Evolutionary conservation across 2,888 invertebrate species (phyloP), one percentile per base, ranked within the genome.

Genomic region (Gnatocerus cornutus): DNA sequence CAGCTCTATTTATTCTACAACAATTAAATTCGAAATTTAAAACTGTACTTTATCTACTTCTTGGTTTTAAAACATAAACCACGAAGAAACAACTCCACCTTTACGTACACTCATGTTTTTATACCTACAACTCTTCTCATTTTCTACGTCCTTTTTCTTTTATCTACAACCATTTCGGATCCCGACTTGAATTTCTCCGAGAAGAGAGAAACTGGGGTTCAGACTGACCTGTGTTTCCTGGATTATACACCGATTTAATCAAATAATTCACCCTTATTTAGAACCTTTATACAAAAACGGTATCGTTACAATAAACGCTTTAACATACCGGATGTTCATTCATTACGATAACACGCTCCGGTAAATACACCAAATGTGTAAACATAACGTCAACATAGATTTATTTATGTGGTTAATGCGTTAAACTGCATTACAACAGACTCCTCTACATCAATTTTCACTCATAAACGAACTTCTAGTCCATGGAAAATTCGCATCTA

Each of bases 131-230:
- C 50, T 29, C 30, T 29, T 29, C 29, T 53, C 8, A 14, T 53
- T 53, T 14, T 8, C 12, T 12, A 33, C 13, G 12, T 53, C 53
- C 53, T 33, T 33, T 53, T 53, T 53, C 33, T 53, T 53, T 53
- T 53, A 53, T 53, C 53, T 53, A 13, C 53, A 33, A 12, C 33
- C 53, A 53, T 53, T 53, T 14, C 37, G 10, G 12, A 53, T 30
- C 10, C 13, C 29, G 50, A 50, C 50, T 50, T 29, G 50, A 50
- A 29, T 50, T 10, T 27, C 13, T 50, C 10, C 27, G 21, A 30
- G 7, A 37, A 8, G 37, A 37, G n/a, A 7, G 7, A 37, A 37
- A 37, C 37, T 37, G 2, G 12, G 13, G 12, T 41, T 12, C 13
- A 37, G 4, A 37, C 13, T 37, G 37, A 37, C 14, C 16, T 13